Base-by-base conservation (phyloP, 92 coral and sea anemone species). In the Paragorgia papillata region DNA sequence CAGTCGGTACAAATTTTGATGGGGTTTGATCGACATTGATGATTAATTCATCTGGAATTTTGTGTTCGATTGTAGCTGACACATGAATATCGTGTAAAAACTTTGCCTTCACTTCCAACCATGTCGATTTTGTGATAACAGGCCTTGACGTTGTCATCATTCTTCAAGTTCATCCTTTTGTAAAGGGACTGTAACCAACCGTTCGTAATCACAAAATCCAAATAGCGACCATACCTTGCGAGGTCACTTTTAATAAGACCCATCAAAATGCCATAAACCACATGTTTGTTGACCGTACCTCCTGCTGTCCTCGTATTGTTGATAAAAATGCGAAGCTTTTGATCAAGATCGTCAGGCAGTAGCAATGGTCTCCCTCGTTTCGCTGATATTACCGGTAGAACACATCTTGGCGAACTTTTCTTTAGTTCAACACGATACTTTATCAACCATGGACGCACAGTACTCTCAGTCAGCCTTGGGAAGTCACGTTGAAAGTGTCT, bases 101-200 rank as follows among this genome's bases (percentile, higher is more conserved):
- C 76, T 63, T 83, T 48, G 79, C 63, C 73, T 77, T 77, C 19
- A 76, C 79, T 69, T 84, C 83, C 73, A 76, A 53, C 83, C 79
- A 77, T 15, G 83, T 50, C 32, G 83, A 59, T 67, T 76, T 74
- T 32, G 77, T 51, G 76, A 79, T 34, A 32, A 73, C 82, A 75
- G 87, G 77, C 77, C 79, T 66, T 76, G 83, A 37, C 26, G 83
- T 76, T 40, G 87, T 83, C 51, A 84, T 83, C 48, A 68, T 68
- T 49, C 75, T 69, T 77, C 46, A 84, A 84, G 71, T 79, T 69
- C 60, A 69, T 77, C 78, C 80, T 59, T 64, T 48, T 68, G 84
- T 84, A 84, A 71, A 84, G 83, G 49, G 80, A 78, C 75, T 59
- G 62, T 63, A 84, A 57, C 84, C 80, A 84, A 69, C 83, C 80